A percentile compares a stretch with the other conserved stretches of the same genome.
These are phyloP conservation scores for Actinostola sp. DNA, from an alignment of 92 coral and sea anemone species.

Conservation along the genomic window DNA sequence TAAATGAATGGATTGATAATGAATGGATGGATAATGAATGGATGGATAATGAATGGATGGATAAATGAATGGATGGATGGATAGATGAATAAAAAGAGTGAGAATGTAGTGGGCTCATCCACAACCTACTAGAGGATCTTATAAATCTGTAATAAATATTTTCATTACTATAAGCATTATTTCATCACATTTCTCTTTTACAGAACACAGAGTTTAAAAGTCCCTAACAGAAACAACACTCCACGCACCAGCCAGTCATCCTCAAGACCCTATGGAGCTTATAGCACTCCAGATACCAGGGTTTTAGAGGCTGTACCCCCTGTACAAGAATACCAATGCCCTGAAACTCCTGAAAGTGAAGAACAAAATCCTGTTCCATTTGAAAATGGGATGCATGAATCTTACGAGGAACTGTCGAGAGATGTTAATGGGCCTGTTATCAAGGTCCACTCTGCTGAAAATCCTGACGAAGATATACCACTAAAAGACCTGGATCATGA, in stretches of 20 bases:
- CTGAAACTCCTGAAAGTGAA: conserved; percentile 28
- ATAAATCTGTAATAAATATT: no score
- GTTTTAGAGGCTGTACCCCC: conserved; percentile 75
- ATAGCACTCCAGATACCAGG: conserved; percentile 86
- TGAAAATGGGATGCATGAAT: conserved; percentile 46
- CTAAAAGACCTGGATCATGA: conserved; percentile 86
- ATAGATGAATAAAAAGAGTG: no score
- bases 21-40: no score
- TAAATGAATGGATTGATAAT: no score
- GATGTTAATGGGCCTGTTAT: conserved; percentile 53
- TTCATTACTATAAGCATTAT: background rate
- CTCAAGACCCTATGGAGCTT: conserved; percentile 70
- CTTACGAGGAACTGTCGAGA: conserved; percentile 16
- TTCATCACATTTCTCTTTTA: background rate
- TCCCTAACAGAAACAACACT: conserved; percentile 67
- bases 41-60: no score
- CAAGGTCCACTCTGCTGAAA: conserved; percentile 46
- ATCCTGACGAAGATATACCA: conserved; percentile 54
- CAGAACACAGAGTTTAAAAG: conserved; percentile 92
- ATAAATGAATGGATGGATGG: no score
- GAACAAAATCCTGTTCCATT: conserved; percentile 24
- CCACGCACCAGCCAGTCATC: conserved; percentile 66
- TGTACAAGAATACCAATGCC: background rate
- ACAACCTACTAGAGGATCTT: no score
- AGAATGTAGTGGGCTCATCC: no score